These are phyloP conservation scores for Thereva unica DNA, from an alignment of 2,888 invertebrate genomes.

Conservation along the genomic window DNA sequence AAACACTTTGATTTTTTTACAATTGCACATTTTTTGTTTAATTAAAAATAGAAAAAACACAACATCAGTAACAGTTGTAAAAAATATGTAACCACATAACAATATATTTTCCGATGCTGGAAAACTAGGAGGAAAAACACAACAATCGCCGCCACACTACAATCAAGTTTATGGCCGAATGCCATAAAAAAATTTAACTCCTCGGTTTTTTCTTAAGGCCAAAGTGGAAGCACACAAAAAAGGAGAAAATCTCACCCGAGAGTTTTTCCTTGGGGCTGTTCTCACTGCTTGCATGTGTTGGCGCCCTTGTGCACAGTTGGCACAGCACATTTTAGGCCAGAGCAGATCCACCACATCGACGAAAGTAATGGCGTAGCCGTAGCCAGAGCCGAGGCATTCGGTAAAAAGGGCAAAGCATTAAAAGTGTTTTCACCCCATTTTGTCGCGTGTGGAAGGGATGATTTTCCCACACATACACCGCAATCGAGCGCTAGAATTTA, in stretches of 20 bases:
- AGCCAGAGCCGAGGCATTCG: neutral
- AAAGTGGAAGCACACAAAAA: constrained; percentile 13
- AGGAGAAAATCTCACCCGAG: constrained; percentile 30
- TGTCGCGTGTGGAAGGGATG: constrained; percentile 17
- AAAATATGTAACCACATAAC: constrained; percentile 22
- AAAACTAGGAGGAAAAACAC: constrained; percentile 34
- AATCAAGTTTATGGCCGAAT: constrained; percentile 59
- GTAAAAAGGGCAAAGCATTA: constrained; percentile 31
- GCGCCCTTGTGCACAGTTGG: constrained; percentile 2
- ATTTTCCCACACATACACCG: constrained; percentile 8
- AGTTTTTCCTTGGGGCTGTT: constrained; percentile 13
- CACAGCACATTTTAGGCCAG: neutral
- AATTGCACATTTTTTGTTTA: constrained; percentile 16
- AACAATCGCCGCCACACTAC: constrained; percentile 45
- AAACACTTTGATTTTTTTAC: neutral
- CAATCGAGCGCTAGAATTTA: constrained; percentile 14
- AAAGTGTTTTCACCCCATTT: constrained; percentile 33
- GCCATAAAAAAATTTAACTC: constrained; percentile 58
- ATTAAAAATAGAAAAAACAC: constrained; percentile 12
- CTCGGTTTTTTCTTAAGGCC: constrained; percentile 45
- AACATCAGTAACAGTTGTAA: constrained; percentile 23
- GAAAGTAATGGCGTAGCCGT: neutral
- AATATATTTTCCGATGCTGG: constrained; percentile 19
- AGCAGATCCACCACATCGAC: neutral
- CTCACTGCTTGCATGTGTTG: constrained; percentile 22